These are phyloP conservation scores for Graphium colonna DNA, from an alignment of 2,888 invertebrate genomes.

Conservation along the genomic window DNA sequence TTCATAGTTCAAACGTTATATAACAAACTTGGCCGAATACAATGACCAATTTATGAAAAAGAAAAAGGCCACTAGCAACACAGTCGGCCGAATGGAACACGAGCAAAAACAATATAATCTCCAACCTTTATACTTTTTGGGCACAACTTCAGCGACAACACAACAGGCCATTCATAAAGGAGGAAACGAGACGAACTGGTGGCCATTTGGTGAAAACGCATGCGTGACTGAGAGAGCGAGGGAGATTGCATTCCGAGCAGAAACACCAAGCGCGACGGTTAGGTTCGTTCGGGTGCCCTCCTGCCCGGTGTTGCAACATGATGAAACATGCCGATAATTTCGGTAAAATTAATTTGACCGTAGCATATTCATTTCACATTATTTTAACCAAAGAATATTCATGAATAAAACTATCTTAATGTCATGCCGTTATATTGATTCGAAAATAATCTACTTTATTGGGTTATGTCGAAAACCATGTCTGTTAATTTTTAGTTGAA, in stretches of 20 bases:
- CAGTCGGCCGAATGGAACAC: background rate
- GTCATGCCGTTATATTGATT: no score
- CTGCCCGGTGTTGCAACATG: conserved; percentile 33
- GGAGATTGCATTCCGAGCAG: conserved; percentile 71
- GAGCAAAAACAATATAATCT: conserved; percentile 13
- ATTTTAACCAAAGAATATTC: no score
- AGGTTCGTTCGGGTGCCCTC: conserved; percentile 30
- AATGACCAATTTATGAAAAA: background rate
- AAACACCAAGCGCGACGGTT: conserved; percentile 37
- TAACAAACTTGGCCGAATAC: background rate
- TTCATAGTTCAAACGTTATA: no score
- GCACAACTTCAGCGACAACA: conserved; percentile 47
- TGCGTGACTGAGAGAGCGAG: conserved; percentile 66
- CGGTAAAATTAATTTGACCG: conserved; percentile 16
- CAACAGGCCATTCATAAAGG: conserved; percentile 64
- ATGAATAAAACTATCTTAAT: no score
- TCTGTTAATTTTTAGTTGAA: no score
- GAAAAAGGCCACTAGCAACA: conserved; percentile 13
- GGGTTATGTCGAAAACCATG: no score
- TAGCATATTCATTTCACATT: no score
- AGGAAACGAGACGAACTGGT: conserved; percentile 58
- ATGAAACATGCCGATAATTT: conserved; percentile 32
- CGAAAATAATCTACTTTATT: no score
- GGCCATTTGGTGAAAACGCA: conserved; percentile 43
- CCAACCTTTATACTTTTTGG: conserved; percentile 40